These are phyloP conservation scores for Lasioglossum figueresi DNA, from an alignment of 2,888 invertebrate genomes.

Conservation along the genomic window DNA sequence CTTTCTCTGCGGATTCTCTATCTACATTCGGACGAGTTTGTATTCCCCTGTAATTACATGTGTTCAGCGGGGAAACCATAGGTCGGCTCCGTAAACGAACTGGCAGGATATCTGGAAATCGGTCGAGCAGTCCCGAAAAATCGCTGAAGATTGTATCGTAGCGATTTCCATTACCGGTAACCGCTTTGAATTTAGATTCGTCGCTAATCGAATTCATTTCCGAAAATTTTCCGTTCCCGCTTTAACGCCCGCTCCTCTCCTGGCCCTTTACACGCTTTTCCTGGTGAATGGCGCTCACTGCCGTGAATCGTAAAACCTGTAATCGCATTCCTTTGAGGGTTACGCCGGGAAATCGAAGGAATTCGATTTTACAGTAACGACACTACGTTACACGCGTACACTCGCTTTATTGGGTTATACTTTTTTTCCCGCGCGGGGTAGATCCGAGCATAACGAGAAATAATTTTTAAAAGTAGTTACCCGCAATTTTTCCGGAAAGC, in stretches of 20 bases:
- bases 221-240: slow-evolving; percentile 18
- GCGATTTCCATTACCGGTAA: slow-evolving; percentile 40
- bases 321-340: slow-evolving; percentile 1
- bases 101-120: background rate
- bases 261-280: background rate
- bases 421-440: background rate
- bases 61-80: background rate
- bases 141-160: slow-evolving; percentile 21
- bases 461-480: slow-evolving; percentile 3
- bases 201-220: slow-evolving; percentile 50
- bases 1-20: background rate
- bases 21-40: too few relatives aligned
- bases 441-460: slow-evolving; percentile 3
- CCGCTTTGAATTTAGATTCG: slow-evolving; percentile 44
- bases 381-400: background rate
- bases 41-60: slow-evolving; percentile 11
- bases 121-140: slow-evolving; percentile 24
- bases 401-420: background rate
- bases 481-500: slow-evolving; percentile 15
- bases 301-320: slow-evolving; percentile 10
- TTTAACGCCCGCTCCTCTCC: background rate
- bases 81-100: background rate
- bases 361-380: slow-evolving; percentile 20
- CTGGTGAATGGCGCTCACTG: background rate
- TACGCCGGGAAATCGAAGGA: background rate